These are phyloP conservation scores for Paradoxurus hermaphroditus DNA, from an alignment of 2,113 vertebrate genomes.

Conservation along the genomic window DNA sequence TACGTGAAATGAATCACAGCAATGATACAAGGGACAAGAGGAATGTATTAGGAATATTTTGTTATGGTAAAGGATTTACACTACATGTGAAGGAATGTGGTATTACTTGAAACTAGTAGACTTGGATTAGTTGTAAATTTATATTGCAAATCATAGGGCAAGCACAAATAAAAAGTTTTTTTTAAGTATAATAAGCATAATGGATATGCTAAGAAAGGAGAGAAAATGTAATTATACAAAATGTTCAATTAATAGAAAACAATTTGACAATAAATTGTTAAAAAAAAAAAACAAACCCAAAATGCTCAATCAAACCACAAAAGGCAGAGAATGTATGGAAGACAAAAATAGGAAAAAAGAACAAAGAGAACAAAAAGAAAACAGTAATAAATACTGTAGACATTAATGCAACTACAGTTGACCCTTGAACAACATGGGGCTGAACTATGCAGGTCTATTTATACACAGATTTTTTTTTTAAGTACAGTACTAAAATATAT, in stretches of 20 bases:
- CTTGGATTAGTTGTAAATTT: not conserved
- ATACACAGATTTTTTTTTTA: not conserved
- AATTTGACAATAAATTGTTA: too few relatives aligned
- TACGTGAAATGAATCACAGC: not conserved
- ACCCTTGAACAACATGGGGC: not conserved
- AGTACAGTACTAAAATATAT: too few relatives aligned
- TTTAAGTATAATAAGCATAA: not conserved
- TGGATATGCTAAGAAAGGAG: not conserved
- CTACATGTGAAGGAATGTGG: not conserved
- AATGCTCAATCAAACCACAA: not conserved
- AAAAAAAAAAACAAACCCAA: too few relatives aligned
- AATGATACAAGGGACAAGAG: not conserved
- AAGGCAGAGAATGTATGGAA: not conserved
- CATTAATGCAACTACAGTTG: not conserved
- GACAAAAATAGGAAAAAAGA: not conserved
- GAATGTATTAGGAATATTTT: not conserved
- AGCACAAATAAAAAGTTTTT: not conserved
- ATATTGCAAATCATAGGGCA: not conserved
- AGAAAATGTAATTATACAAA: not conserved
- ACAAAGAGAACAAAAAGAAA: not conserved
- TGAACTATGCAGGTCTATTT: not conserved
- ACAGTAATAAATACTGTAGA: not conserved
- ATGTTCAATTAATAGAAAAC: not conserved
- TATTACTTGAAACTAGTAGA: not conserved
- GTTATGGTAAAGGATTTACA: not conserved